Conservation (phyloP, 2,888 invertebrate genomes). For the Eristalis pertinax region DNA sequence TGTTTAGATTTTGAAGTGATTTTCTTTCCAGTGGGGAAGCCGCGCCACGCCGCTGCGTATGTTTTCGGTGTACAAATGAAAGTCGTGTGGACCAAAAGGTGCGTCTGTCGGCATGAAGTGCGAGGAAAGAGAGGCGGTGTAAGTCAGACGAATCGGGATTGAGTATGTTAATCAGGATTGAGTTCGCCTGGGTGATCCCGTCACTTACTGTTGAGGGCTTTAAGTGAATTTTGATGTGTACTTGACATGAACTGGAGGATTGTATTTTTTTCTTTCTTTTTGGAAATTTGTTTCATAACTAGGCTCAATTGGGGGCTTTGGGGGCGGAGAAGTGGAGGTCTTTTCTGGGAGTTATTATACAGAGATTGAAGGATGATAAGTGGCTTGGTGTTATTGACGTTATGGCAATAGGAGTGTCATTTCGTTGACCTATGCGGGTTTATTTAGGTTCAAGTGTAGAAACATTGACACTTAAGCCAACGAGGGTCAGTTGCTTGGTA, state of each 20-base stretch:
- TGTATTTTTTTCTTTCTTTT: too few species aligned
- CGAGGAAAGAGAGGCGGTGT: background rate
- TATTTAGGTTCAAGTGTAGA: too few species aligned
- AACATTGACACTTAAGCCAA: too few species aligned
- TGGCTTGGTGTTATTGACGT: too few species aligned
- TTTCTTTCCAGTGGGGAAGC: background rate
- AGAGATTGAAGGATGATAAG: background rate
- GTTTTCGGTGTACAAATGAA: background rate
- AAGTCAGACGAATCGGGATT: background rate
- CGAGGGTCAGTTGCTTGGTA: too few species aligned
- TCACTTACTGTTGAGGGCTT: background rate
- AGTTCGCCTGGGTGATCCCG: background rate
- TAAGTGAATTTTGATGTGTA: background rate
- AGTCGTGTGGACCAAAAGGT: background rate
- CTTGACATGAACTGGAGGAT: background rate
- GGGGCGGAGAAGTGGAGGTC: background rate
- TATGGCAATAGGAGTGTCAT: too few species aligned
- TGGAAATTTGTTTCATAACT: background rate
- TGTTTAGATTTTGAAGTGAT: constrained; percentile 5
- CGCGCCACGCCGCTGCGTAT: background rate
- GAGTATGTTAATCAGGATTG: background rate
- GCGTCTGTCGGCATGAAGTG: background rate
- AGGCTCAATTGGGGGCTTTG: background rate
- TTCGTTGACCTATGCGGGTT: too few species aligned
- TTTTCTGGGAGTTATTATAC: background rate